Percentiles rank a stretch among this genome's conserved stretches.
Conservation (phyloP, 2,888 invertebrate species). For the Apeira syringaria region DNA sequence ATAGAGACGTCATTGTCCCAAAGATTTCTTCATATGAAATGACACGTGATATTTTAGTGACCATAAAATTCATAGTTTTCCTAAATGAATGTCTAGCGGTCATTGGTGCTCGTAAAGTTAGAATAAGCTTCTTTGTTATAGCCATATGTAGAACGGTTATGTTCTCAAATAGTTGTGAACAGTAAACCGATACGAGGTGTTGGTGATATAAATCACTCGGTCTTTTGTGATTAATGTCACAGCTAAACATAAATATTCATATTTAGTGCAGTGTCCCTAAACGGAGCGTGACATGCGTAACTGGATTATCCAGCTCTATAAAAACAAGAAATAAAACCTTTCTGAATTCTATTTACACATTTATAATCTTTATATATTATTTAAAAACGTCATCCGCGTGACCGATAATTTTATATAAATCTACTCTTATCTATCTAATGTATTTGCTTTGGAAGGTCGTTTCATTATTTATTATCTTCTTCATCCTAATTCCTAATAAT, state of each 20-base stretch:
- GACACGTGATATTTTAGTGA: slow-evolving; percentile 27
- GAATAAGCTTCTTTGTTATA: slow-evolving; percentile 58
- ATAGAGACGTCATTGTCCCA: slow-evolving; percentile 16
- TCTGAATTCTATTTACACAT: slow-evolving; percentile 73
- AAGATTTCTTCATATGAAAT: slow-evolving; percentile 19
- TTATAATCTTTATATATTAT: too few species aligned
- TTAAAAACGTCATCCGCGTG: too few species aligned
- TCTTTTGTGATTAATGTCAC: slow-evolving; percentile 81
- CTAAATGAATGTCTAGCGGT: slow-evolving; percentile 25
- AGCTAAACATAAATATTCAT: slow-evolving; percentile 74
- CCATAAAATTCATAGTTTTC: slow-evolving; percentile 26
- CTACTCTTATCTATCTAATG: too few species aligned
- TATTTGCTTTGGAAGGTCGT: too few species aligned
- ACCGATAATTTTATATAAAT: too few species aligned
- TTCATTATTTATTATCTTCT: too few species aligned
- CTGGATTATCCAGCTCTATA: slow-evolving; percentile 53
- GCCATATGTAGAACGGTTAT: slow-evolving; percentile 41
- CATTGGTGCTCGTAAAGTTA: slow-evolving; percentile 54
- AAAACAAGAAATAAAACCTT: slow-evolving; percentile 55
- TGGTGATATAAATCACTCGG: slow-evolving; percentile 68
- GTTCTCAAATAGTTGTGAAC: slow-evolving; percentile 42
- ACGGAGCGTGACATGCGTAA: slow-evolving; percentile 58
- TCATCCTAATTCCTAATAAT: too few species aligned
- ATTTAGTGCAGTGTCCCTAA: slow-evolving; percentile 66
- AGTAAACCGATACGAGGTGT: slow-evolving; percentile 56